These are phyloP conservation scores for Rostratula benghalensis DNA, from an alignment of 2,113 vertebrate genomes.

Conservation along the genomic window DNA sequence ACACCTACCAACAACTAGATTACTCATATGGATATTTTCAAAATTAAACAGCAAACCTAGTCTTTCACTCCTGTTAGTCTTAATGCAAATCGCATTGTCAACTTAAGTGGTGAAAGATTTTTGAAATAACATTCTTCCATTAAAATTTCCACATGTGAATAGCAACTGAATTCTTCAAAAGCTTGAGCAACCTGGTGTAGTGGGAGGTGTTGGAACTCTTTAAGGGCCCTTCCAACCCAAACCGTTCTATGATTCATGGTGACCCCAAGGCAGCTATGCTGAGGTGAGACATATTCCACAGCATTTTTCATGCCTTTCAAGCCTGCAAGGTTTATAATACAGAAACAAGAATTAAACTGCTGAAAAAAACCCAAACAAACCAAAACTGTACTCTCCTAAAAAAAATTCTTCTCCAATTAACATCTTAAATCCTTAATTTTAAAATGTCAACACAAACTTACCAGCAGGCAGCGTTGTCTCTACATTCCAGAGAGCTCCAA, in stretches of 20 bases:
- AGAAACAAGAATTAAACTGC: background rate
- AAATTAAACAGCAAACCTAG: background rate
- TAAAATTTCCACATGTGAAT: background rate
- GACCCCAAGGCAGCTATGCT: background rate
- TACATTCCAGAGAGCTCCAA: background rate
- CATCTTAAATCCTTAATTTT: background rate
- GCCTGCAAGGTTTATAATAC: background rate
- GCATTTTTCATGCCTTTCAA: background rate
- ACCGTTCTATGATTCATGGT: too few relatives aligned
- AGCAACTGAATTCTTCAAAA: background rate
- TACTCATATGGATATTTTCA: background rate
- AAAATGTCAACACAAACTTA: background rate
- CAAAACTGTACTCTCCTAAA: background rate
- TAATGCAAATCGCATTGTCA: background rate
- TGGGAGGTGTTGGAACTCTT: too few relatives aligned
- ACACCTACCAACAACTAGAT: background rate
- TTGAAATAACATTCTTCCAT: background rate
- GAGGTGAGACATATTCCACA: background rate
- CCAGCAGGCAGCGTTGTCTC: background rate
- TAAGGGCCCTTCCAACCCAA: too few relatives aligned
- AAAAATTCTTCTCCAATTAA: background rate
- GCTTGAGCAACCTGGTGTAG: too few relatives aligned
- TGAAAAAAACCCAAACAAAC: background rate
- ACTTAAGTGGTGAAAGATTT: background rate
- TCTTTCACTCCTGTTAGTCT: background rate